A percentile compares a stretch with the other conserved stretches of the same genome.
Conservation (phyloP, 1,140 invertebrate species). For the Parasteatoda tepidariorum region DNA sequence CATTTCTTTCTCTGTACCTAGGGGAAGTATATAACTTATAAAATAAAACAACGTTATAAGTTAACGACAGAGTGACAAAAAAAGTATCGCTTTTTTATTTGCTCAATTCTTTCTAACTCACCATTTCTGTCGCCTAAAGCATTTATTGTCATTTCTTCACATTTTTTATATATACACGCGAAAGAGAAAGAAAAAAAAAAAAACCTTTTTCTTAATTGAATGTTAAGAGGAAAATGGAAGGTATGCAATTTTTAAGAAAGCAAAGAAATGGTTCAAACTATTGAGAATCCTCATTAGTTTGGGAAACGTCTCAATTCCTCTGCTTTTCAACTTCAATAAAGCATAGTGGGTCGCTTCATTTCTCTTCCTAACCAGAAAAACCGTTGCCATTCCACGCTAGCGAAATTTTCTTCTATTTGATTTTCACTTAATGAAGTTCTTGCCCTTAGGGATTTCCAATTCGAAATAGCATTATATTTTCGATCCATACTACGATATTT, state of each 20-base stretch:
- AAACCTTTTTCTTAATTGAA: not conserved
- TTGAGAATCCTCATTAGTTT: constrained; percentile 37
- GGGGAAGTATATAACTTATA: no score
- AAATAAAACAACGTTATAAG: no score
- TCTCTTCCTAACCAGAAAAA: not conserved
- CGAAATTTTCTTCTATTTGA: constrained; percentile 54
- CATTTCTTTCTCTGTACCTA: no score
- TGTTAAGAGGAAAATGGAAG: not conserved
- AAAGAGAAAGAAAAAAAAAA: not conserved
- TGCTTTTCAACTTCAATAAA: constrained; percentile 18
- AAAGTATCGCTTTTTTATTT: no score
- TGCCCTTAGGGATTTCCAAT: constrained; percentile 23
- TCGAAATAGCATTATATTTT: constrained; percentile 25
- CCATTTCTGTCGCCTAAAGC: not conserved
- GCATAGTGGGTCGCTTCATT: constrained; percentile 24
- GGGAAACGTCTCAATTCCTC: constrained; percentile 33
- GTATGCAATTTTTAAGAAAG: not conserved
- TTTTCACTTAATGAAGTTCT: constrained; percentile 46
- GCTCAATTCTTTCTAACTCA: no score
- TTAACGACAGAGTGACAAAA: no score
- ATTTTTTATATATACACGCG: no score
- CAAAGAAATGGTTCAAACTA: not conserved
- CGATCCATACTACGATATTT: constrained; percentile 24
- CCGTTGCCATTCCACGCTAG: constrained; percentile 23
- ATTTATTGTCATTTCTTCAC: not conserved